Evolutionary conservation across 1,140 invertebrate genomes (phyloP), one percentile per base, ranked within the genome.

Genomic region (Drosophila eugracilis): DNA sequence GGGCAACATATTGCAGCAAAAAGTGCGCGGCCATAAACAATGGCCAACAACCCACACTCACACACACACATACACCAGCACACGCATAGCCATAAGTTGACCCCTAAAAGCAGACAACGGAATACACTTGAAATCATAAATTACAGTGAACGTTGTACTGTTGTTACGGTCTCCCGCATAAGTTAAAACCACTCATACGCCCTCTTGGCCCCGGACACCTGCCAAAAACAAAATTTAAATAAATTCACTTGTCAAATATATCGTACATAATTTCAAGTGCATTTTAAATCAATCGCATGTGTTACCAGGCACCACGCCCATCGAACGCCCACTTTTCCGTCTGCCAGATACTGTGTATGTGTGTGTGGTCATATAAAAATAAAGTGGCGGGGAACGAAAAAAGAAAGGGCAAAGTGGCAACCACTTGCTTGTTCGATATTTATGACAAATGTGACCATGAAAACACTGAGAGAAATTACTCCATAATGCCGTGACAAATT

Each of bases 231-330:
- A 57, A 58, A 65, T 88, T 77, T 47, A 88, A 78, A 88, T 83
- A 78, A 77, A 85, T 86, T 70, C 41, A 58, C 65, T 59, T 80
- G 76, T 65, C 59, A 63, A 57, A 75, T 63, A 79, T 57, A 63
- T 53, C 57, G 58, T 66, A 77, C 78, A 85, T 80, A 78, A 88
- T 86, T 86, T 78, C 54, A 57, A 86, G 70, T 67, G 62, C 60
- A 65, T 73, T 70, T 86, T 83, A 86, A 88, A 88, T 86, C 83
- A 86, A 86, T 86, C 78, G 83, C 49, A 66, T 57, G 45, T 50
- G 54, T 32, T 21, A 2, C 55, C 15, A 17, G 1, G 4, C 5
- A 22, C 58, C 66, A 78, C 75, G 53, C 65, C 66, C 57, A 22
- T 28, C 15, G 5, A 15, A 7, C 19, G 34, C 39, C 42, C 7